Base-by-base conservation (phyloP, 1,140 invertebrate species). In the Lasioglossum baleicum region DNA sequence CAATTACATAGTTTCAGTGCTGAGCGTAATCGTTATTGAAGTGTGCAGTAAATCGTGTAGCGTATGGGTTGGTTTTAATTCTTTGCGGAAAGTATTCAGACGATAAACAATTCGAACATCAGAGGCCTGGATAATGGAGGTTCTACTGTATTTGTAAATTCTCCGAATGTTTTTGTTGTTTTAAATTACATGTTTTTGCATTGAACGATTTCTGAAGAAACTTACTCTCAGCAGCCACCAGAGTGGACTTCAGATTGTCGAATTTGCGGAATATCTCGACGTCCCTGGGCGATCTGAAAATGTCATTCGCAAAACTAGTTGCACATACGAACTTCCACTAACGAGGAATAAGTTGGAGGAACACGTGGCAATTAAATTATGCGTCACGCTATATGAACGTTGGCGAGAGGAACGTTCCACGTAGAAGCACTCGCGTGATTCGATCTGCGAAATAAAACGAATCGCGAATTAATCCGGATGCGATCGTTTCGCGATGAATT, bases 231-330 rank as follows among this genome's bases (percentile, higher is more conserved):
- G 71, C 48, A 13, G 42, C 7, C 11, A 68, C 65, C 15, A 70
- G 11, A 2, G 83, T 77, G 10, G 69, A 10, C 56, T 86, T 83
- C 51, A 75, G 63, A 15, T 22, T 44, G 6, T 73, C 61, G 26
- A 86, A 53, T n/a, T 61, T 80, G 26, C 44, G 61, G 26, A 77
- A 72, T 17, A 67, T 69, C 13, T 79, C 15, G 20, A 11, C 69
- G 42, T 26, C 75, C n/a, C 73, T 83, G 11, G 80, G 63, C 10
- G 84, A 85, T 51, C 84, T 86, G 73, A 63, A 85, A 86, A 81
- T 60, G 42, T 17, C 22, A 69, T 35, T 22, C 44, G 63, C 13
- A 35, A 35, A 64, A 8, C 15, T 22, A 58, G 42, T 2, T 40
- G 22, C 48, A 7, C 22, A 17, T 5, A 20, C 3, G 22, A 8